A percentile compares a stretch with the other conserved stretches of the same genome.
phyloP scores from a whole-genome alignment of 2,888 invertebrate genomes.

The Crocallis elinguaria region DNA sequence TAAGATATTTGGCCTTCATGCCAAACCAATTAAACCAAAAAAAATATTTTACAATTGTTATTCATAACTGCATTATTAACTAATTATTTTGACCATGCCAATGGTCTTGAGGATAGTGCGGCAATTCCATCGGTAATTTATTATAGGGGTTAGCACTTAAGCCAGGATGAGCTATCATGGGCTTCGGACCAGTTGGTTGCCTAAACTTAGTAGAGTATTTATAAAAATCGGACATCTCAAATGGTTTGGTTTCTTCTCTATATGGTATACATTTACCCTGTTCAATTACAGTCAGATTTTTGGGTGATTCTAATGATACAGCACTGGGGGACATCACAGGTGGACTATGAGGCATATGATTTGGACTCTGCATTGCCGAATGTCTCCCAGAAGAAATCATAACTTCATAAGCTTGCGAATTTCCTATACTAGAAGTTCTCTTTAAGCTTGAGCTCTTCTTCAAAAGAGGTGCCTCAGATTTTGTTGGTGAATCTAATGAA shows the following conservation, averaged over 20 bases:
- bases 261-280: conserved; percentile 96
- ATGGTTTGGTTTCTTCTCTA: conserved; percentile 97
- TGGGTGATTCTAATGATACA: conserved; percentile 90
- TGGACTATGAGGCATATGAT: conserved; percentile 66
- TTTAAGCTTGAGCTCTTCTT: conserved; percentile 78
- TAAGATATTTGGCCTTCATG: conserved; percentile 12
- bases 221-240: conserved; percentile 99
- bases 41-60: background rate
- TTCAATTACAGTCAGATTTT: conserved; percentile 93
- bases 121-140: conserved; percentile 75
- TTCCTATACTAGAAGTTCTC: conserved; percentile 83
- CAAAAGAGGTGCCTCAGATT: conserved; percentile 59
- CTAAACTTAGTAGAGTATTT: conserved; percentile 98
- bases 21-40: conserved; percentile 11
- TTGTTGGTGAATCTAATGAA: conserved; percentile 85
- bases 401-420: conserved; percentile 78
- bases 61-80: background rate
- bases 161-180: conserved; percentile 53
- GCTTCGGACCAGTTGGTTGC: conserved; percentile 78
- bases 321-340: conserved; percentile 74
- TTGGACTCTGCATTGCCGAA: conserved; percentile 75
- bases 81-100: conserved; percentile 71
- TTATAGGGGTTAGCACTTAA: conserved; percentile 60
- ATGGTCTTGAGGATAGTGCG: conserved; percentile 71
- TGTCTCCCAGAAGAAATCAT: conserved; percentile 76